These are phyloP conservation scores for Nemotelus nigrinus DNA, from an alignment of 2,888 invertebrate species.

Conservation along the genomic window DNA sequence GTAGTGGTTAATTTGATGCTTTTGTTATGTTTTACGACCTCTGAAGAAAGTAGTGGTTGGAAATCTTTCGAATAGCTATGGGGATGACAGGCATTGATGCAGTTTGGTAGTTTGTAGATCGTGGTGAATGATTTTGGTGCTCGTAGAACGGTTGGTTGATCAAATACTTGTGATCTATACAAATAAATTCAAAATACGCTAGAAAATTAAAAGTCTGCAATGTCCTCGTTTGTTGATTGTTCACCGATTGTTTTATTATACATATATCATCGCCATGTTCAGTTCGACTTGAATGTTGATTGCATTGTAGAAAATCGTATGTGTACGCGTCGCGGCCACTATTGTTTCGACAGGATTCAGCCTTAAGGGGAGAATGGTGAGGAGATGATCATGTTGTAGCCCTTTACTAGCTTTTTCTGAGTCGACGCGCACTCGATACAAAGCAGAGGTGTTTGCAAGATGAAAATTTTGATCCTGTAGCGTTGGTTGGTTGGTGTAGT, in stretches of 20 bases:
- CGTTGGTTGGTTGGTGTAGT: too few species aligned
- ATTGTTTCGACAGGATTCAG: not conserved
- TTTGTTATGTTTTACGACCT: conserved; percentile 27
- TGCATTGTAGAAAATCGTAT: not conserved
- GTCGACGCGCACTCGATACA: not conserved
- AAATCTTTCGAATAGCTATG: conserved; percentile 3
- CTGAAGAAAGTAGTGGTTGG: conserved; percentile 6
- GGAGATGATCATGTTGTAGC: conserved; percentile 1
- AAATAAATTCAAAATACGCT: conserved; percentile 1
- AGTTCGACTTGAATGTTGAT: not conserved
- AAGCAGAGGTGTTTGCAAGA: conserved; percentile 28
- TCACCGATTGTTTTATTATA: conserved; percentile 5
- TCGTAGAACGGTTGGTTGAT: conserved; percentile 21
- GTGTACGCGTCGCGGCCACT: not conserved
- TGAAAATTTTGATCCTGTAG: not conserved
- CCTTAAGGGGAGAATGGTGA: not conserved
- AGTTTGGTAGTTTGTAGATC: conserved; percentile 24
- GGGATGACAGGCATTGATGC: conserved; percentile 29
- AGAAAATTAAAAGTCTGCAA: conserved; percentile 23
- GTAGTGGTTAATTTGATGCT: conserved; percentile 42
- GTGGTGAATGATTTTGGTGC: conserved; percentile 44
- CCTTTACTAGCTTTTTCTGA: conserved; percentile 4
- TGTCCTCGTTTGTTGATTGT: conserved; percentile 39
- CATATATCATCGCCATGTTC: conserved; percentile 4
- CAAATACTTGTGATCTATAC: too few species aligned